Base-by-base conservation (phyloP, 2,888 invertebrate species). In the Thymelicus acteon region DNA sequence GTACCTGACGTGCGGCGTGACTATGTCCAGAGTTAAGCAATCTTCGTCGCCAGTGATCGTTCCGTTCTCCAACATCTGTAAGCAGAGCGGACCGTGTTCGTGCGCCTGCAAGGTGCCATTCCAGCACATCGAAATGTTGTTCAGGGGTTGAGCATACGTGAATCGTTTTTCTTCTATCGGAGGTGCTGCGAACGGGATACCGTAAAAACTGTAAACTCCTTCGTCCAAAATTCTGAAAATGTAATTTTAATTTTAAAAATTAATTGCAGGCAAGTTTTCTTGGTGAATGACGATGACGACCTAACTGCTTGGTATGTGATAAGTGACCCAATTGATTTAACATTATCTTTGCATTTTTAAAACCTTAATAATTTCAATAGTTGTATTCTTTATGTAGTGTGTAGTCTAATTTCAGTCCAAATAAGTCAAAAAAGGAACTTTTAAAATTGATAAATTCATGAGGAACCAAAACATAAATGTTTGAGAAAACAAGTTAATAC, bases 11-110 rank as follows among this genome's bases (percentile, higher is more conserved):
- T 96, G 95, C 0, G 98, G 98, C 0, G 98, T 97, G 47, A 96
- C 96, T 1, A 98, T 95, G 80, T 98, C 98, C 8, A 98, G 87
- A 19, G 96, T 97, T 49, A 98, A 90, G 78, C 98, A 98, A 85
- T 98, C 96, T 86, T 98, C 98, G 5, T 93, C 91, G 0, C 97
- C 97, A n/a, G 94, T 91, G 15, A 95, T 89, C 0, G 95, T 95
- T 31, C 96, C 95, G 77, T 96, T 95, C 70, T 95, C 94, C 70
- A 96, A 92, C 62, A 96, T 94, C 83, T 97, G 97, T 78, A 95
- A 90, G 83, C 98, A 98, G 0, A 95, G 89, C 0, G 95, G 94
- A 0, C 96, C 95, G 4, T 95, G 92, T 72, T 96, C 95, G 84
- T 97, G 96, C 0, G 96, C 96, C 73, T 95, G 85, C 31, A 95